Percentiles rank a stretch among this genome's conserved stretches.
Evolutionary conservation across 2,888 invertebrate genomes (phyloP).

Genomic region (Stratiomys singularior): DNA sequence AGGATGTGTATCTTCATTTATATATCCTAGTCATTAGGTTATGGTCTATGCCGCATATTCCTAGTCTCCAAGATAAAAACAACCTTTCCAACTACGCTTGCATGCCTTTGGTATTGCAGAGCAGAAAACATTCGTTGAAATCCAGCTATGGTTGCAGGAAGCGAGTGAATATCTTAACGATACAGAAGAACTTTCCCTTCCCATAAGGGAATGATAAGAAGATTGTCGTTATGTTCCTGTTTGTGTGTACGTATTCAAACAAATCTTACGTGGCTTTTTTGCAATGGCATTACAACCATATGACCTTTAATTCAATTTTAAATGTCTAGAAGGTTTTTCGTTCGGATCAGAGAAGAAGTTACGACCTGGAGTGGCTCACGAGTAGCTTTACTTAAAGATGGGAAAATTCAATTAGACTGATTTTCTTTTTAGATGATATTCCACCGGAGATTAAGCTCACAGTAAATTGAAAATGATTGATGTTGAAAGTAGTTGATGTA

Average conservation of each 20-base stretch:
- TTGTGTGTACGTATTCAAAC: background rate
- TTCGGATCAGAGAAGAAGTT: background rate
- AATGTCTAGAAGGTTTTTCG: slow-evolving; percentile 37
- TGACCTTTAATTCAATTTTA: slow-evolving; percentile 42
- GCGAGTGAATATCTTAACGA: slow-evolving; percentile 24
- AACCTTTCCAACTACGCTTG: too few relatives aligned
- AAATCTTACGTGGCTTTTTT: background rate
- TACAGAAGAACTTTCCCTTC: background rate
- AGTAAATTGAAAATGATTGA: slow-evolving; percentile 29
- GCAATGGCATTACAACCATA: slow-evolving; percentile 9
- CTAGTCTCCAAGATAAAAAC: too few relatives aligned
- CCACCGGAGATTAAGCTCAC: slow-evolving; percentile 21
- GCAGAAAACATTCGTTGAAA: background rate
- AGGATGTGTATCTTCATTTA: too few relatives aligned
- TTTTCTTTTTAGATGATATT: background rate
- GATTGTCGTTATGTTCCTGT: background rate
- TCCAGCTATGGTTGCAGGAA: background rate
- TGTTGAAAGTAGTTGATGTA: slow-evolving; percentile 3
- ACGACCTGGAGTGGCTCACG: background rate
- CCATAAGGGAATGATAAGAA: background rate
- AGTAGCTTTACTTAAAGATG: background rate
- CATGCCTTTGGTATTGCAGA: background rate
- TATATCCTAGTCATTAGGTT: too few relatives aligned
- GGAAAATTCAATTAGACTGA: slow-evolving; percentile 24
- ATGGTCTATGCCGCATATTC: too few relatives aligned